Evolutionary conservation across 2,113 vertebrate genomes (phyloP).

Genomic region (Sciurus niger): DNA sequence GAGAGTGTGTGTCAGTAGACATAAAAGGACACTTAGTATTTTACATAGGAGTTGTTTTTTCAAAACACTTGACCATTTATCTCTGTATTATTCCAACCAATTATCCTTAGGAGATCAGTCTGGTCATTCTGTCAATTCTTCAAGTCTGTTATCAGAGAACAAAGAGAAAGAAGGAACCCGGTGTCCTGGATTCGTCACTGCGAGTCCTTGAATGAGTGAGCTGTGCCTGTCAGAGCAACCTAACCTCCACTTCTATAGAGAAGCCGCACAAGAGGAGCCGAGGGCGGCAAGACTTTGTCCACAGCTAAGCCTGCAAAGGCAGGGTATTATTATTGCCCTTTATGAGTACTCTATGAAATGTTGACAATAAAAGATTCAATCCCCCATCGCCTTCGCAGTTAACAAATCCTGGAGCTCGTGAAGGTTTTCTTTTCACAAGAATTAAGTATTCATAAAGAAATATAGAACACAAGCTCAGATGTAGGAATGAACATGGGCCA

Average conservation of each 20-base stretch:
- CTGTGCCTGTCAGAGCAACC: neutral
- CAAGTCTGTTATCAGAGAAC: neutral
- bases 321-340: neutral
- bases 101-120: neutral
- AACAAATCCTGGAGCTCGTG: neutral
- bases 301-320: neutral
- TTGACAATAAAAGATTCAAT: neutral
- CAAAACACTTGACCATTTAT: slow-evolving; percentile 15
- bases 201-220: neutral
- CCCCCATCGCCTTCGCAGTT: neutral
- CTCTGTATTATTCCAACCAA: neutral
- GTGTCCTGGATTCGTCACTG: neutral
- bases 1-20: neutral
- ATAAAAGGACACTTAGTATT: slow-evolving; percentile 55
- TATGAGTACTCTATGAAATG: neutral
- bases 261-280: accelerated
- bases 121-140: slow-evolving; percentile 44
- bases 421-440: slow-evolving; percentile 30
- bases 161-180: neutral
- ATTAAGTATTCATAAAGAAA: slow-evolving; percentile 56
- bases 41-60: neutral
- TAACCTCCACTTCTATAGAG: neutral
- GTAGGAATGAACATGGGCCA: neutral
- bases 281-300: neutral
- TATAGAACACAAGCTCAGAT: neutral